Base-by-base conservation (phyloP, 2,888 invertebrate genomes). In the Anthrax anthrax region DNA sequence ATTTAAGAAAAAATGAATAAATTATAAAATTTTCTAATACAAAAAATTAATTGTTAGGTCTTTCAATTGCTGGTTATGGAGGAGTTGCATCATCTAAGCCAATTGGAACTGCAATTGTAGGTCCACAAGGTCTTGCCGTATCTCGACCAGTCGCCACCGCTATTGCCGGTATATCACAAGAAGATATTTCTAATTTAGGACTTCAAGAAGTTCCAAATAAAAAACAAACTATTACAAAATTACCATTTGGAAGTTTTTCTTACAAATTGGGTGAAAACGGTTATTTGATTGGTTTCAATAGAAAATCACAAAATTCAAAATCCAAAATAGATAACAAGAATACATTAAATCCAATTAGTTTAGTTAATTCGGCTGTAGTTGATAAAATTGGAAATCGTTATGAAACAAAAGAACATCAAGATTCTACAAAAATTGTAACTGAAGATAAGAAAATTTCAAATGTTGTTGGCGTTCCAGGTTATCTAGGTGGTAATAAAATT, bases 41-140 rank as follows among this genome's bases (percentile, higher is more conserved):
- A 41, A 27, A 34, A 13, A 43, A 36, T 45, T 27, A 38, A 37
- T 48, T 45, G 14, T 10, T 58, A 81, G 83, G 81, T 52, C 60
- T 78, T 0, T 77, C 78, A 10, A 73, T 78, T 34, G 70, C 77
- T 4, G 78, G 78, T 0, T 74, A 74, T 42, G 77, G 78, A 6
- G 85, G 85, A 1, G 70, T 84, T 4, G 85, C 85, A 18, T 76
- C 81, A 0, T 77, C 83, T 8, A 77, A 81, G 52, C 84, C 84
- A 0, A 65, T 76, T 39, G 85, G 76, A 0, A 80, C 81, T 1
- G 84, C 85, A 0, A 73, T 84, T 1, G 77, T 77, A 1, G 84
- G 84, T 0, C 72, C 75, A 1, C 76, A 76, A 38, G 84, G 84
- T 0, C 62, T 82, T 10, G 84, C 84, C 0, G 69, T 84, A 4